These are phyloP conservation scores for Pseudolaguvia tuberculata DNA, from an alignment of 2,113 vertebrate species.

Conservation along the genomic window DNA sequence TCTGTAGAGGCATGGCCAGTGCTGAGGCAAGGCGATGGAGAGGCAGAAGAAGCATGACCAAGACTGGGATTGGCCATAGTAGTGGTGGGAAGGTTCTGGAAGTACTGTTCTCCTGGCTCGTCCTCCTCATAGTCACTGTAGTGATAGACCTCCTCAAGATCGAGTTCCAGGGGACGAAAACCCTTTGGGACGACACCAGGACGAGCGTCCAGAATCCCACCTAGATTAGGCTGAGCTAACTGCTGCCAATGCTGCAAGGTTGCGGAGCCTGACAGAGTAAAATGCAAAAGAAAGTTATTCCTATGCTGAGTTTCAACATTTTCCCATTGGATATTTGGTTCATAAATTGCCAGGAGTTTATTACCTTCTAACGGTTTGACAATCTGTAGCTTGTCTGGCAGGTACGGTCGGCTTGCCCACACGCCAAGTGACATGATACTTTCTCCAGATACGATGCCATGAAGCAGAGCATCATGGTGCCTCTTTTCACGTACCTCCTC, in stretches of 20 bases:
- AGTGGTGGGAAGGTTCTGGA: conserved; percentile 88
- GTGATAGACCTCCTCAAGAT: conserved; percentile 89
- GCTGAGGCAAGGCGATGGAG: conserved; percentile 69
- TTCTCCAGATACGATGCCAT: conserved; percentile 80
- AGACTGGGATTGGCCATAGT: conserved; percentile 66
- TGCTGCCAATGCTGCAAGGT: conserved; percentile 98
- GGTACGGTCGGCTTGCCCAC: conserved; percentile 89
- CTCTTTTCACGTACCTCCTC: conserved; percentile 87
- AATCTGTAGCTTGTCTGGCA: conserved; percentile 98
- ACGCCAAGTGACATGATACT: conserved; percentile 94
- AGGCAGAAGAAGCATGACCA: conserved; percentile 60
- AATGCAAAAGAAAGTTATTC: background rate
- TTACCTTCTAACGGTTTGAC: conserved; percentile 99
- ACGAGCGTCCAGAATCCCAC: conserved; percentile 89
- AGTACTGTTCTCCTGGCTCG: conserved; percentile 90
- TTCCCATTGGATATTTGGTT: background rate
- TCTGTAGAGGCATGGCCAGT: conserved; percentile 50
- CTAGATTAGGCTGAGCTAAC: conserved; percentile 94
- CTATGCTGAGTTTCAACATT: background rate
- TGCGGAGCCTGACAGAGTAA: conserved; percentile 78
- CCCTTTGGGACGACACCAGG: conserved; percentile 95
- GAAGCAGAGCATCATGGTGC: conserved; percentile 72
- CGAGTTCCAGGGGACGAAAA: conserved; percentile 89
- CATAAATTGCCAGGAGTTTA: conserved; percentile 14
- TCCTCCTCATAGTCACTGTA: conserved; percentile 94